Conservation (phyloP, 2,888 invertebrate species). For the Mythimna lalbum region DNA sequence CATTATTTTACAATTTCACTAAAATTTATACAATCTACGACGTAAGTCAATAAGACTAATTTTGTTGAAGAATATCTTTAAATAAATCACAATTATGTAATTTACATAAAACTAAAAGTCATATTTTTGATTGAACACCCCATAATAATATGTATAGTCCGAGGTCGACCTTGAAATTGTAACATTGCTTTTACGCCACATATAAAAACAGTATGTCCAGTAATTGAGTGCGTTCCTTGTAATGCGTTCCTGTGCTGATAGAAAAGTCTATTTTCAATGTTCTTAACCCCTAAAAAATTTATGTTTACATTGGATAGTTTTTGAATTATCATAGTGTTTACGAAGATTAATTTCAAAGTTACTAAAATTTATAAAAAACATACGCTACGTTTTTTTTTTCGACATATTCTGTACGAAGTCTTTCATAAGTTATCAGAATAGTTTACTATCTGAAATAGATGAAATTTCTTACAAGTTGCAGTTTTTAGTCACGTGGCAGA, state of each 20-base stretch:
- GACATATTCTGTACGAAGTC: too few relatives aligned
- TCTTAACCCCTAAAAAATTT: too few relatives aligned
- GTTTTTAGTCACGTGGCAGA: too few relatives aligned
- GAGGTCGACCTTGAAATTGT: constrained; percentile 11
- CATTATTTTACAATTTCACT: constrained; percentile 63
- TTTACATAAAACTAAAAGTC: constrained; percentile 48
- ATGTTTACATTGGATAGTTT: too few relatives aligned
- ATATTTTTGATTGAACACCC: constrained; percentile 20
- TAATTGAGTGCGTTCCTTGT: not conserved
- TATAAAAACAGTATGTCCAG: not conserved
- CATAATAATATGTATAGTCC: constrained; percentile 8
- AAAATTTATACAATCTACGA: constrained; percentile 58
- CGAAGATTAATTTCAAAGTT: too few relatives aligned
- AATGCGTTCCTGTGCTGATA: not conserved
- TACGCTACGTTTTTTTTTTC: too few relatives aligned
- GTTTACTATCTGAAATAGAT: too few relatives aligned
- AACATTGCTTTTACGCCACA: constrained; percentile 13
- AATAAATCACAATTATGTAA: constrained; percentile 58
- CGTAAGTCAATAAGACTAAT: constrained; percentile 56
- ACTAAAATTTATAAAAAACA: too few relatives aligned
- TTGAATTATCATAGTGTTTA: too few relatives aligned
- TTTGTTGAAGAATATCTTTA: constrained; percentile 46
- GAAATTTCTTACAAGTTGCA: too few relatives aligned
- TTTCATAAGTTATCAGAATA: too few relatives aligned
- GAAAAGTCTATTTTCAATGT: too few relatives aligned